Evolutionary conservation across 2,797 vertebrate species (phyloP), one percentile per base, ranked within the genome.

Genomic region (Micrastur ruficollis): DNA sequence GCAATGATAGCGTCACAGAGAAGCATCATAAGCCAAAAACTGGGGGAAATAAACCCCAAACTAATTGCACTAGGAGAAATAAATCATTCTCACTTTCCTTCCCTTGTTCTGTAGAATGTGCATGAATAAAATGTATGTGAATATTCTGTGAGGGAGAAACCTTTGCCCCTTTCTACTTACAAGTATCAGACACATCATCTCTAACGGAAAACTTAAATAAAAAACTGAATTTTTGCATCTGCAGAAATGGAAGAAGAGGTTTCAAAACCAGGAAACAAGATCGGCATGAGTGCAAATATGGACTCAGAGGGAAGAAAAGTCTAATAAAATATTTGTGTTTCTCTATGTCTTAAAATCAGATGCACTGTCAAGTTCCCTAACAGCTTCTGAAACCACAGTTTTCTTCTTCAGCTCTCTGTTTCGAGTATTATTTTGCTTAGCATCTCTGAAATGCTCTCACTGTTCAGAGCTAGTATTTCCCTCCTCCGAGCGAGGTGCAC

Each of bases 401-500:
- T 80, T 83, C 84, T 84, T 49, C 14, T 75, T 72, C 16, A 4
- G 14, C 26, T 76, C 52, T 71, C 29, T 0, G 2, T 72, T 89
- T 55, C 38, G 14, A 83, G 11, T 11, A 31, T 46, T 87, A n/a
- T 29, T 67, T 80, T 47, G 42, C 20, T 79, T 42, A n/a, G 5
- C 27, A 52, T 16, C 14, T 59, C 34, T 44, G 55, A 85, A 81
- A 47, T 7, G 9, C 5, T 52, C 44, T 80, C 21, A 27, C 12
- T 44, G 3, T 58, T 42, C 49, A 40, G 42, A 75, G 20, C 4
- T 56, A 56, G 29, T 12, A 9, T 44, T 52, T 83, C 32, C 56
- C 72, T 50, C 5, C 36, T 86, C 50, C 0, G 0, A 63, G 22
- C 1, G 1, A 6, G 12, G 29, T 2, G 3, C 46, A 67, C 6